A percentile compares a stretch with the other conserved stretches of the same genome.
Conservation (phyloP, 1,140 invertebrate species). For the Trichonephila clavata region DNA sequence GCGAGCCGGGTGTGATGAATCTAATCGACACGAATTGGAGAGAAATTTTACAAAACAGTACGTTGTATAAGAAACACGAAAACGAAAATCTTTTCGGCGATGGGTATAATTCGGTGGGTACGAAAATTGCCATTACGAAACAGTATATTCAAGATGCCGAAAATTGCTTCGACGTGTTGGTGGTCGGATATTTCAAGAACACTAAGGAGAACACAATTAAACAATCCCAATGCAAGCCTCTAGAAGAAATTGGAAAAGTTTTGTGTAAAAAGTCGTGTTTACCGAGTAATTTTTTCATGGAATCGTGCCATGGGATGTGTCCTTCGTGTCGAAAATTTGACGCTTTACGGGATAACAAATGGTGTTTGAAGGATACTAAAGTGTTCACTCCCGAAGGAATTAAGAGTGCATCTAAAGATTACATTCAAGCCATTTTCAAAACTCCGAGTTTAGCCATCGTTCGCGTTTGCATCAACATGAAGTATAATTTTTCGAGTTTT, state of each 20-base stretch:
- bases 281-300: not conserved
- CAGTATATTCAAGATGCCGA: not conserved
- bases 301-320: not conserved
- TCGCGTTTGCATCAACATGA: not conserved
- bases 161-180: not conserved
- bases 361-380: not conserved
- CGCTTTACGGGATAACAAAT: not conserved
- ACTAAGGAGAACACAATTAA: not conserved
- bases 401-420: not conserved
- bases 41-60: not conserved
- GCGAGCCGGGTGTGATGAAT: not conserved
- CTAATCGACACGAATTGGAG: not conserved
- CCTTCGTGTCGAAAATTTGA: not conserved
- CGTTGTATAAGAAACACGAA: not conserved
- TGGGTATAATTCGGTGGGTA: too few species aligned
- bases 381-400: not conserved
- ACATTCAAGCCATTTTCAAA: not conserved
- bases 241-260: not conserved
- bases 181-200: not conserved
- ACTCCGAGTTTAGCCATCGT: not conserved
- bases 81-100: not conserved
- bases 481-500: not conserved
- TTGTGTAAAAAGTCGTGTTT: not conserved
- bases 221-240: not conserved
- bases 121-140: not conserved